Evolutionary conservation across 2,888 invertebrate species (phyloP).

Genomic region (Apamea epomidion): DNA sequence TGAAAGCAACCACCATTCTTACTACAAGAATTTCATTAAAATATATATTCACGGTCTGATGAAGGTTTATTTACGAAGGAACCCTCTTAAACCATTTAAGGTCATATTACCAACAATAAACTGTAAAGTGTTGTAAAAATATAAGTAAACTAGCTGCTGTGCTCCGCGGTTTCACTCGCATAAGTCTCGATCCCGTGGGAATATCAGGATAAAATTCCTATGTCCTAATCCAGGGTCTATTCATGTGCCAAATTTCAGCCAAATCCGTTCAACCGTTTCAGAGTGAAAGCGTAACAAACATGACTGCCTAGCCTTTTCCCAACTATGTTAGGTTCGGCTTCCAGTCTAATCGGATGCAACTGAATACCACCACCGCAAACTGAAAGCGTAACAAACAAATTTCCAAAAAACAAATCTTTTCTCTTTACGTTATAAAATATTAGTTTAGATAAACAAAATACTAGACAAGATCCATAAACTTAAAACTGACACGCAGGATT

Average conservation of each 20-base stretch:
- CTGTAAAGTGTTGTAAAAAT: neutral
- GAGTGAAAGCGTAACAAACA: neutral
- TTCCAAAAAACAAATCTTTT: neutral
- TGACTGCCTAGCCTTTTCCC: too few species aligned
- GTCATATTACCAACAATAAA: neutral
- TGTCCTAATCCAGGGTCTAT: neutral
- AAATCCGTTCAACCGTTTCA: neutral
- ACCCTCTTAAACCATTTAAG: neutral
- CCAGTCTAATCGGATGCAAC: too few species aligned
- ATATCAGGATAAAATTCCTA: neutral
- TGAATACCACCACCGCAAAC: too few species aligned
- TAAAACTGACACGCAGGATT: slow-evolving; percentile 9
- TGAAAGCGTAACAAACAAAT: neutral
- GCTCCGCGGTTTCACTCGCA: too few species aligned
- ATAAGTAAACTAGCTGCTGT: neutral
- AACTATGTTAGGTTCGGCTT: too few species aligned
- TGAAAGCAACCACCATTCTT: neutral
- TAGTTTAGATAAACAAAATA: neutral
- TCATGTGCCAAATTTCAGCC: neutral
- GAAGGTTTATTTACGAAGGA: neutral
- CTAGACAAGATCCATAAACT: neutral
- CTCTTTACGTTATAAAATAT: neutral
- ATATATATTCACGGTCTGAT: neutral
- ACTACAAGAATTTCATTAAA: neutral
- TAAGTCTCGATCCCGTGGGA: too few species aligned